Evolutionary conservation across 2,113 vertebrate genomes (phyloP), one percentile per base, ranked within the genome.

Genomic region (Anolis sagrei): DNA sequence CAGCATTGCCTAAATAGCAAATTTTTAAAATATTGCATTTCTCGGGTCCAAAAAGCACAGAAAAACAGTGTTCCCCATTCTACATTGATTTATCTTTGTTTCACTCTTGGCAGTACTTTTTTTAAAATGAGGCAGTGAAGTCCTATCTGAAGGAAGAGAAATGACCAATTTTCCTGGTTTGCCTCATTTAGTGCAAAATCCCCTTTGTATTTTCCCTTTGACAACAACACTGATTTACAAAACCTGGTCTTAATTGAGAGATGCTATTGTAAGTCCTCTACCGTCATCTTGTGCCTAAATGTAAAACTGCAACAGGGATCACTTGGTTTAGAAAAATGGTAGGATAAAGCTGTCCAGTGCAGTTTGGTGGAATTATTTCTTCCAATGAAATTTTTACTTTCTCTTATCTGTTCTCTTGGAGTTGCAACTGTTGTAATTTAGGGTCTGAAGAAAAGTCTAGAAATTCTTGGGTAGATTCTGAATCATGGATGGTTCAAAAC

Each of bases 221-320:
- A 86, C 76, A 69, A 82, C 79, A 48, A 77, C 83, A 44, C 82
- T 69, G 81, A 34, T 76, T 29, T 93, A 85, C 69, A 82, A 87
- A 87, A 44, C 39, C 77, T 11, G 0, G 0, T 0, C 48, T n/a
- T 95, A 94, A 95, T 96, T 94, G 91, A n/a, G 0, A 36, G 4
- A 84, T 83, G 90, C 94, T 95, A 90, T 39, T 86, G 89, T 89
- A 93, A 68, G 95, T 97, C 95, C 96, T 96, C 89, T 5, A 93
- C 79, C 90, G 94, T 95, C 96, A 96, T 94, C 96, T 95, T 87
- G 95, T 93, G 96, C 91, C 1, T 5, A 0, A 16, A 4, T 5
- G 0, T 58, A 87, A 87, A 79, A 91, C 85, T 93, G 87, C 93
- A 93, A 75, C 82, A 81, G 23, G 7, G 2, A 14, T 32, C 75